phyloP scores from a whole-genome alignment of 2,888 invertebrate species.

The Thymelicus lineola region DNA sequence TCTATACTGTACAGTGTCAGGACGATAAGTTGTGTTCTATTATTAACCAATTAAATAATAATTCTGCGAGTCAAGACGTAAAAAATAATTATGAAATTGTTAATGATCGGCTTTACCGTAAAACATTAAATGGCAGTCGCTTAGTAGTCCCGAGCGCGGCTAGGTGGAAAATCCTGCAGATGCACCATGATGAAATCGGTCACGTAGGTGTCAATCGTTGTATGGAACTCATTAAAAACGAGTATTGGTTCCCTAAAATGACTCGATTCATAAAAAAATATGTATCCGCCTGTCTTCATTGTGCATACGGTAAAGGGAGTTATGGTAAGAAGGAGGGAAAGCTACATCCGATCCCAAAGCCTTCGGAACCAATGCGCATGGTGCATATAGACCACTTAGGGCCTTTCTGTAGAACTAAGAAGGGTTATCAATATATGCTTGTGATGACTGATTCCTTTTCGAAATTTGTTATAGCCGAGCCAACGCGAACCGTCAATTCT shows the following conservation, averaged over 20 bases:
- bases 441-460: no score
- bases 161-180: slow-evolving; percentile 51
- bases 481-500: no score
- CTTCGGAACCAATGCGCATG: slow-evolving; percentile 42
- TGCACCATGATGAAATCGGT: slow-evolving; percentile 55
- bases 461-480: no score
- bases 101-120: slow-evolving; percentile 42
- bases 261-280: slow-evolving; percentile 40
- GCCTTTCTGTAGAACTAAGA: slow-evolving; percentile 34
- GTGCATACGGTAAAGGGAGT: slow-evolving; percentile 51
- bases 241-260: slow-evolving; percentile 16
- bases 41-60: slow-evolving; percentile 21
- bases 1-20: slow-evolving; percentile 44
- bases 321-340: slow-evolving; percentile 41
- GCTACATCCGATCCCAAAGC: slow-evolving; percentile 44
- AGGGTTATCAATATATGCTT: no score
- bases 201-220: slow-evolving; percentile 48
- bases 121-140: neutral
- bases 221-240: slow-evolving; percentile 43
- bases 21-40: slow-evolving; percentile 42
- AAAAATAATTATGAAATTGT: slow-evolving; percentile 41
- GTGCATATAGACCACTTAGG: slow-evolving; percentile 46
- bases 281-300: slow-evolving; percentile 46
- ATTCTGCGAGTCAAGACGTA: slow-evolving; percentile 36
- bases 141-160: slow-evolving; percentile 50